phyloP scores from a whole-genome alignment of 1,140 invertebrate species.

The Pectinophora gossypiella region DNA sequence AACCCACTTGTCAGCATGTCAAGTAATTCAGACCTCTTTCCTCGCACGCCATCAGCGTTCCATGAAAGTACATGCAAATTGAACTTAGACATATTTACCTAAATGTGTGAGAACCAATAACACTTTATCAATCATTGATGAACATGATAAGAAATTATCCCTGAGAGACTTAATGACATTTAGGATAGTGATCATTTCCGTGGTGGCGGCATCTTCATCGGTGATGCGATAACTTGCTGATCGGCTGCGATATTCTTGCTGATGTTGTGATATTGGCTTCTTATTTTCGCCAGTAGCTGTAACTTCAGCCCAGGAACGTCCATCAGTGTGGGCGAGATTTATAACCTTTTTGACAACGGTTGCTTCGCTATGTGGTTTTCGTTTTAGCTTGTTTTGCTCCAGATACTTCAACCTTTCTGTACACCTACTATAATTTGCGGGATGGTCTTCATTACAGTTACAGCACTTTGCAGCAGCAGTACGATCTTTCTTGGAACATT shows the following conservation, averaged over 20 bases:
- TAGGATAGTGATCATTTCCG: neutral
- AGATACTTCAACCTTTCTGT: neutral
- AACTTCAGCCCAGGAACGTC: too few species aligned
- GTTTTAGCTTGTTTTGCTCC: too few species aligned
- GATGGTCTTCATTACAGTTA: conserved; percentile 3
- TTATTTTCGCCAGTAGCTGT: too few species aligned
- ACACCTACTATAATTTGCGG: neutral
- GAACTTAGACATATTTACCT: neutral
- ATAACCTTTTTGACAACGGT: too few species aligned
- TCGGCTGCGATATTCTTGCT: too few species aligned
- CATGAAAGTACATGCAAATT: neutral
- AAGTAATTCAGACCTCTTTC: neutral
- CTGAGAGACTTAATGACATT: neutral
- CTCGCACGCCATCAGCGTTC: neutral
- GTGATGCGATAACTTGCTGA: too few species aligned
- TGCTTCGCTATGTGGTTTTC: too few species aligned
- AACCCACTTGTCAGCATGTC: neutral
- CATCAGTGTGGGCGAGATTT: too few species aligned
- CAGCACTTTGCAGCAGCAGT: neutral
- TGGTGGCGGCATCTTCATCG: neutral
- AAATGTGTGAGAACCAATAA: neutral
- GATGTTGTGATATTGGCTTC: too few species aligned
- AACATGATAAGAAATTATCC: neutral
- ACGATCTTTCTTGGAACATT: conserved; percentile 1
- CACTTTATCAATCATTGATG: neutral